phyloP scores from a whole-genome alignment of 2,888 invertebrate species.

The Elmis aenea region DNA sequence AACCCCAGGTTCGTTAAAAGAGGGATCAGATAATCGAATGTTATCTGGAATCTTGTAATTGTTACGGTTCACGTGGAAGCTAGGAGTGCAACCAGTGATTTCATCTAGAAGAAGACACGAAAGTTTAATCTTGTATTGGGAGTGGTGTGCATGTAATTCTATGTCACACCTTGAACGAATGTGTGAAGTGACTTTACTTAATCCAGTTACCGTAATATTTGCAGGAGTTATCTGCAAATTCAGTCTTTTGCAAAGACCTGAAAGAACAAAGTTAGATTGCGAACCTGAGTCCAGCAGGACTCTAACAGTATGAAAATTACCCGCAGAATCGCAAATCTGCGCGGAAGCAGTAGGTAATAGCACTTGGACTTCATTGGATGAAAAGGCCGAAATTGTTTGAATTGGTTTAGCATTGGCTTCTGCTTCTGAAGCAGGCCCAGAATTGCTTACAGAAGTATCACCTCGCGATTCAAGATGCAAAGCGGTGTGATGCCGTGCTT shows the following conservation, averaged over 20 bases:
- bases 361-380: background rate
- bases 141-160: constrained; percentile 9
- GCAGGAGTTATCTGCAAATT: background rate
- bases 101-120: constrained; percentile 18
- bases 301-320: constrained; percentile 2
- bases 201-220: constrained; percentile 2
- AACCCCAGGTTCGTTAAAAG: constrained; percentile 10
- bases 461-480: background rate
- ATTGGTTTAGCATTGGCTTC: too few species aligned
- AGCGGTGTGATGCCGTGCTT: constrained; percentile 2
- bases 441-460: background rate
- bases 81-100: constrained; percentile 23
- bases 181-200: constrained; percentile 1
- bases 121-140: constrained; percentile 11
- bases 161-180: constrained; percentile 4
- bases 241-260: background rate
- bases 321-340: background rate
- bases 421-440: too few species aligned
- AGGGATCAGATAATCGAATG: constrained; percentile 21
- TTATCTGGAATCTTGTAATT: constrained; percentile 17
- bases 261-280: constrained; percentile 5
- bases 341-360: constrained; percentile 5
- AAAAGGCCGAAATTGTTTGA: constrained; percentile 1
- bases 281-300: too few species aligned
- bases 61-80: constrained; percentile 7